Base-by-base conservation (phyloP, 2,797 vertebrate species). In the Chlorospingus semifuscus region DNA sequence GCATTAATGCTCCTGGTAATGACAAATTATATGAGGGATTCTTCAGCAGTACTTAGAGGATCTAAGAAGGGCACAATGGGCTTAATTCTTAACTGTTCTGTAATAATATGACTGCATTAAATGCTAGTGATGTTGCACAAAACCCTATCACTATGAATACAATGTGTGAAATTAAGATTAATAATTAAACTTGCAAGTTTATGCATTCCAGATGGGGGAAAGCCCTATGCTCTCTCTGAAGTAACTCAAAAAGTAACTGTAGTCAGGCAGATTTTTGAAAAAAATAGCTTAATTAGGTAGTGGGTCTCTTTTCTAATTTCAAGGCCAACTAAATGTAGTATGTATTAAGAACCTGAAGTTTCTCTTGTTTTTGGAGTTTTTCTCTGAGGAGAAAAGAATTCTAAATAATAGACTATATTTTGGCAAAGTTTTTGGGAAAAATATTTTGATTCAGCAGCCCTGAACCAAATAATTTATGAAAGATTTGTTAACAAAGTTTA, bases 401-500 rank as follows among this genome's bases (percentile, higher is more conserved):
- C 24, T 47, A 26, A 94, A 27, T 64, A 82, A 52, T 18, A 72
- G 30, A 76, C 42, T 66, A 60, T 26, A 74, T 74, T 85, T 84
- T 90, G 70, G 49, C 22, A 93, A 96, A 69, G 36, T 24, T 95
- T 47, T 74, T 83, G 36, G 20, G 65, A 80, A 84, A 94, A 77
- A 91, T 87, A 79, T 78, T 78, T 65, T 75, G 15, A 27, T 80
- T 77, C 69, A 88, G 15, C 27, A 61, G 29, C 36, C 52, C 36
- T 47, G 44, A 96, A 93, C 26, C 50, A 84, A 83, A 92, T 83
- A 59, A 76, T 55, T 90, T 94, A 89, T 95, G 60, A 95, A 95
- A 94, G 82, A 93, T 68, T 65, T 90, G 63, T 32, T 81, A 5
- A 87, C 29, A 92, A 93, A 97, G 76, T 89, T 36, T 32, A 44